Evolutionary conservation across 2,113 vertebrate species (phyloP), one percentile per base, ranked within the genome.

Genomic region (Sigmodon hispidus): DNA sequence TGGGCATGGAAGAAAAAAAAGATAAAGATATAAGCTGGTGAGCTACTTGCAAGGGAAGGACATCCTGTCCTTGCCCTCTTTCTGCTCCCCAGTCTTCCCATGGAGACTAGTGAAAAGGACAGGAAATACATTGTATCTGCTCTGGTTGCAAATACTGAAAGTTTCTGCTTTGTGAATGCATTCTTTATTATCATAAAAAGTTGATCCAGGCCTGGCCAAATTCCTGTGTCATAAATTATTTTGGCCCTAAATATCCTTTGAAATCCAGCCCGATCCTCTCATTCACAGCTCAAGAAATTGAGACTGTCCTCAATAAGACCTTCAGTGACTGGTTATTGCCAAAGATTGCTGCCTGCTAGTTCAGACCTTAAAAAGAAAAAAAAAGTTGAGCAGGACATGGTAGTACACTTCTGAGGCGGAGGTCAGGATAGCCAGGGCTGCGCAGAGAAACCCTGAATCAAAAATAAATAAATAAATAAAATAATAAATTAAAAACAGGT

Each of bases 91-190:
- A 24, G 24, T 61, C 61, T 94, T 96, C 63, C 89, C 93, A 86
- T 90, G 80, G 63, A 80, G 77, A 43, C 95, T 93, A 75, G 80
- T 52, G 69, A 76, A 96, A 97, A 95, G 63, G 79, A 96, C 96
- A 97, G 97, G 97, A 98, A 98, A 96, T 90, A 96, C 96, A 93
- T 94, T 96, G 96, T 96, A 63, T 96, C 94, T 94, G 87, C 36
- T 86, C 96, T 85, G 89, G 73, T 88, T 95, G 94, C 95, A 88
- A 96, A 91, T 79, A 91, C 5, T 96, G 52, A 90, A 52, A 88
- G 88, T 88, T 96, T 94, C 87, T 94, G 70, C 85, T 93, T 90
- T 96, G 75, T 97, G 93, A 96, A 91, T 94, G 92, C 81, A 67
- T 93, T 87, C 85, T 95, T 97, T 87, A 90, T 92, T 88, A 52